Evolutionary conservation across 2,797 vertebrate genomes (phyloP).

Genomic region (Anisognathus igniventris): DNA sequence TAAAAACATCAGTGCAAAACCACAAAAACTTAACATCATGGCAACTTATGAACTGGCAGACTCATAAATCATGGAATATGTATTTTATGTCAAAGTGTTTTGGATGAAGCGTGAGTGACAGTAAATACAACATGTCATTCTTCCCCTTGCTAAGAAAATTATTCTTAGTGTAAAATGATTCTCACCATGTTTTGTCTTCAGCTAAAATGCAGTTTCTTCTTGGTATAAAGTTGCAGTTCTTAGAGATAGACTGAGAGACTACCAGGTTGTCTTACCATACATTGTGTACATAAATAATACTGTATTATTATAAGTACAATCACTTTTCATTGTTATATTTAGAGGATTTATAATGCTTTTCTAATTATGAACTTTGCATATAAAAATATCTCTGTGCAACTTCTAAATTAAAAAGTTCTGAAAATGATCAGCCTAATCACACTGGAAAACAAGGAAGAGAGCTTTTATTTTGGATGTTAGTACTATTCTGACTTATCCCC

Average conservation of each 20-base stretch:
- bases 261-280: background rate
- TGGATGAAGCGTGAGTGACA: background rate
- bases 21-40: background rate
- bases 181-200: background rate
- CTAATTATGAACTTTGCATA: background rate
- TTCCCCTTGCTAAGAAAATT: background rate
- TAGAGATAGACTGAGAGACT: background rate
- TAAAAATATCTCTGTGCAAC: background rate
- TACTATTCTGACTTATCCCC: background rate
- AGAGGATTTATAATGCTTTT: background rate
- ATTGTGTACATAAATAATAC: background rate
- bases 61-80: background rate
- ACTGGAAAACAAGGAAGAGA: background rate
- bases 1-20: background rate
- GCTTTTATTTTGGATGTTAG: background rate
- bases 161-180: background rate
- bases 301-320: background rate
- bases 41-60: background rate
- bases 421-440: background rate
- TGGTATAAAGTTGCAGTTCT: background rate
- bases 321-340: background rate
- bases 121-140: background rate
- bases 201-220: background rate
- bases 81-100: background rate
- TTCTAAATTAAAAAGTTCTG: background rate